Conservation (phyloP, 2,888 invertebrate genomes). For the Acronicta aceris region DNA sequence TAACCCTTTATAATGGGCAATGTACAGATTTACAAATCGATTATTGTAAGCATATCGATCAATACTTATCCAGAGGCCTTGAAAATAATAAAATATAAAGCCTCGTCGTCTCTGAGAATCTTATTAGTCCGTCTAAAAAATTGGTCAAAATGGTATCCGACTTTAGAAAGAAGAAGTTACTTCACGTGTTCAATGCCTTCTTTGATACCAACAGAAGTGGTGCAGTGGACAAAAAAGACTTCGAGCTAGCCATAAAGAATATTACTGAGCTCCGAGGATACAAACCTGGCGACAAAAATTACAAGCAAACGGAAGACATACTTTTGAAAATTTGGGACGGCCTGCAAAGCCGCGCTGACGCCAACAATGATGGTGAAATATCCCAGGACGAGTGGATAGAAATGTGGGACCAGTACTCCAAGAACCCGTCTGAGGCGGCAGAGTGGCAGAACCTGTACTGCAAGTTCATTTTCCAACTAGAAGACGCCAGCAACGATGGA, state of each 20-base stretch:
- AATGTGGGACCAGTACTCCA: conserved; percentile 95
- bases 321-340: conserved; percentile 96
- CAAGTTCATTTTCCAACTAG: conserved; percentile 96
- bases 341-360: conserved; percentile 93
- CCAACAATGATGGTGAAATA: conserved; percentile 95
- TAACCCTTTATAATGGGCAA: conserved; percentile 41
- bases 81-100: conserved; percentile 58
- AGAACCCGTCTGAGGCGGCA: conserved; percentile 92
- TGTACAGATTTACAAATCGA: conserved; percentile 31
- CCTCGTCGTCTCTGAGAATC: neutral
- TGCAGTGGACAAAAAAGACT: conserved; percentile 95
- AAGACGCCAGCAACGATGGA: conserved; percentile 95
- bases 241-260: conserved; percentile 95
- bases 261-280: conserved; percentile 94
- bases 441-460: conserved; percentile 96
- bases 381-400: conserved; percentile 96
- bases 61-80: conserved; percentile 36
- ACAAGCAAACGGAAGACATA: conserved; percentile 92
- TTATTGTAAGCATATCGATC: conserved; percentile 40
- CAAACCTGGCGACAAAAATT: conserved; percentile 92
- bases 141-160: conserved; percentile 91
- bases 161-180: conserved; percentile 96
- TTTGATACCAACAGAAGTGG: conserved; percentile 97
- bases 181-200: conserved; percentile 95
- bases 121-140: conserved; percentile 30